These are phyloP conservation scores for Microtus richardsoni DNA, from an alignment of 2,113 vertebrate genomes.

Conservation along the genomic window DNA sequence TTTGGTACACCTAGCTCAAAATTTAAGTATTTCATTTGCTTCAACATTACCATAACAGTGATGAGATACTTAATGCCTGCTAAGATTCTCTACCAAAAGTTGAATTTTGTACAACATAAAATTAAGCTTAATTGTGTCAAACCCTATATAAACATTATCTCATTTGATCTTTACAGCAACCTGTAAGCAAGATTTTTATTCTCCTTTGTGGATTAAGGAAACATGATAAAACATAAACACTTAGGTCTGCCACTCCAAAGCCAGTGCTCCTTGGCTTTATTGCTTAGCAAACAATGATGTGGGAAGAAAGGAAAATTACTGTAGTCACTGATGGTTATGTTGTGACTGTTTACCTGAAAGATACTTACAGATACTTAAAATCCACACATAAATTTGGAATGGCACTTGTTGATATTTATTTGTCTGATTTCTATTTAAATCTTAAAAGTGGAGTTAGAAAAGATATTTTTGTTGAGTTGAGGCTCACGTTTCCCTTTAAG, in stretches of 20 bases:
- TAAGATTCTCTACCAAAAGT: slow-evolving; percentile 42
- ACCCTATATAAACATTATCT: neutral
- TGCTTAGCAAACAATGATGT: neutral
- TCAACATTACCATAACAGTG: neutral
- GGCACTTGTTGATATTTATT: neutral
- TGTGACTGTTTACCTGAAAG: slow-evolving; percentile 47
- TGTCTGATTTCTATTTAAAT: slow-evolving; percentile 31
- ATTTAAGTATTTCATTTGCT: slow-evolving; percentile 44
- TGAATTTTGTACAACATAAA: slow-evolving; percentile 30
- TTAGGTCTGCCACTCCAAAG: neutral
- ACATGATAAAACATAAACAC: neutral
- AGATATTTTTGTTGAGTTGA: neutral
- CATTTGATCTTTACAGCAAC: slow-evolving; percentile 1
- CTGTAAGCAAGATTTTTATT: slow-evolving; percentile 5
- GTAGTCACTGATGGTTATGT: slow-evolving; percentile 42
- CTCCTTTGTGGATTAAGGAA: slow-evolving; percentile 51
- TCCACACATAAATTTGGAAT: slow-evolving; percentile 32
- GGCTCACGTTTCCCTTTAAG: neutral
- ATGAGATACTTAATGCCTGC: slow-evolving; percentile 4
- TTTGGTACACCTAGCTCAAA: slow-evolving; percentile 8
- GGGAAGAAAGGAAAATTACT: slow-evolving; percentile 20
- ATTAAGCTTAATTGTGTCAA: neutral
- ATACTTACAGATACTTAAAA: neutral
- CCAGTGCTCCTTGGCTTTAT: slow-evolving; percentile 8
- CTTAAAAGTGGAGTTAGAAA: neutral